Evolutionary conservation across 2,888 invertebrate genomes (phyloP), one percentile per base, ranked within the genome.

Genomic region (Bursaphelenchus okinawaensis): DNA sequence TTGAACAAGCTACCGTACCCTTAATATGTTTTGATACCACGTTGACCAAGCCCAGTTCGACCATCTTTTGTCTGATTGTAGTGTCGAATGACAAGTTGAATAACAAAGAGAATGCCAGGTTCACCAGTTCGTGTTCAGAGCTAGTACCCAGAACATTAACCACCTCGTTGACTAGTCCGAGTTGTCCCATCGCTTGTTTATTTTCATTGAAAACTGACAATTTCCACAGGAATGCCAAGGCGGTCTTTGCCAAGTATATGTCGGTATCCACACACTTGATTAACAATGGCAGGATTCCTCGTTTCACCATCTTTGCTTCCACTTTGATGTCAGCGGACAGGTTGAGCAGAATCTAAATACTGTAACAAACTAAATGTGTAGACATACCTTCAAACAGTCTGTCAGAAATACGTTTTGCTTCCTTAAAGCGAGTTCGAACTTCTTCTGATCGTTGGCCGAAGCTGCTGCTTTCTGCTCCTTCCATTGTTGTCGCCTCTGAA

Each of bases 281-380:
- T 20, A 81, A 69, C 75, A 85, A 79, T 19, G 74, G 70, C 3
- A 85, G 78, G 7, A 85, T 74, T 22, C 80, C 91, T 84, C 93
- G 91, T 79, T 92, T 91, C n/a, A 91, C 89, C 91, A 98, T 96
- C 86, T 98, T 98, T 84, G 92, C 90, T 84, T 96, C 96, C 3
- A 95, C 90, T 83, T 90, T 90, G 8, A 91, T 88, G 86, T 94
- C 95, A 84, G 94, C 93, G 4, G 95, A 91, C 84, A 98, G 90
- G 84, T 98, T 96, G 58, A 95, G 86, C 62, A 98, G 86, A 82
- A 98, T 87, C 84, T 93, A 93, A 83, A 92, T 91, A 3, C 92
- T 91, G 55, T n/a, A 93, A 93, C 88, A 82, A 62, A 84, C 83
- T 12, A 7, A 54, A 26, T n/a, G 54, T 19, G 19, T 12, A 54